Evolutionary conservation across 2,797 vertebrate species (phyloP).

Genomic region (Neosalanx taihuensis): DNA sequence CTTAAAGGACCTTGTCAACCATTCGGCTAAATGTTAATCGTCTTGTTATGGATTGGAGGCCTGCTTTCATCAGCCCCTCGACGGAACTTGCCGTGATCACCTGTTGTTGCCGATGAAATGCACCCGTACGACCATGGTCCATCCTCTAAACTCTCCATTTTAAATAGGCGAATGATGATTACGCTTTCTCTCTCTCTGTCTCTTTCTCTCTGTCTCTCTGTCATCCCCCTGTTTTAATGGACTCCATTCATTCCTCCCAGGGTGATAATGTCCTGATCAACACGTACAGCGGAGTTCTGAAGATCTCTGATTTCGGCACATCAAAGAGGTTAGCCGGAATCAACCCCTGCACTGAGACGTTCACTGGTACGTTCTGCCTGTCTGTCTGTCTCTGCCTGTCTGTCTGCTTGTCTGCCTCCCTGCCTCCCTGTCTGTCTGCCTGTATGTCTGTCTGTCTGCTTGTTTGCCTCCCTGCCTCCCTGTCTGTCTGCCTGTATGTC

Average conservation of each 20-base stretch:
- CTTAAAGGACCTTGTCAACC: constrained; percentile 27
- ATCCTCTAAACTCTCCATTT: not conserved
- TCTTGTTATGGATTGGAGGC: constrained; percentile 39
- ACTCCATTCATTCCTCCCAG: constrained; percentile 58
- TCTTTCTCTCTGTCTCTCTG: not conserved
- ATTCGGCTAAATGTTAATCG: constrained; percentile 51
- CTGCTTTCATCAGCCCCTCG: constrained; percentile 12
- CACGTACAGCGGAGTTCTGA: constrained; percentile 97
- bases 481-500: not conserved
- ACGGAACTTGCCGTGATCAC: constrained; percentile 21
- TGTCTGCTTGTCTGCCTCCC: not conserved
- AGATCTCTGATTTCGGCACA: constrained; percentile 98
- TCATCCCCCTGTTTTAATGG: constrained; percentile 27
- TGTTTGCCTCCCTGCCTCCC: too few species aligned
- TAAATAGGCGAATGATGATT: not conserved
- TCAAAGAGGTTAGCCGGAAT: constrained; percentile 97
- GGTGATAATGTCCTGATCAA: constrained; percentile 99
- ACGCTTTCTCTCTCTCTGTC: not conserved
- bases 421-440: not conserved
- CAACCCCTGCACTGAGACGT: constrained; percentile 97
- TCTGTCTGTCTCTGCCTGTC: not conserved
- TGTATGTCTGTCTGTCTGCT: not conserved
- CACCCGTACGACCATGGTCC: not conserved
- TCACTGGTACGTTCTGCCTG: constrained; percentile 83
- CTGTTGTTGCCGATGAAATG: constrained; percentile 11